Percentiles rank a stretch among this genome's conserved stretches.
Conservation (phyloP, 2,113 vertebrate species). For the Lampris megalopsis region DNA sequence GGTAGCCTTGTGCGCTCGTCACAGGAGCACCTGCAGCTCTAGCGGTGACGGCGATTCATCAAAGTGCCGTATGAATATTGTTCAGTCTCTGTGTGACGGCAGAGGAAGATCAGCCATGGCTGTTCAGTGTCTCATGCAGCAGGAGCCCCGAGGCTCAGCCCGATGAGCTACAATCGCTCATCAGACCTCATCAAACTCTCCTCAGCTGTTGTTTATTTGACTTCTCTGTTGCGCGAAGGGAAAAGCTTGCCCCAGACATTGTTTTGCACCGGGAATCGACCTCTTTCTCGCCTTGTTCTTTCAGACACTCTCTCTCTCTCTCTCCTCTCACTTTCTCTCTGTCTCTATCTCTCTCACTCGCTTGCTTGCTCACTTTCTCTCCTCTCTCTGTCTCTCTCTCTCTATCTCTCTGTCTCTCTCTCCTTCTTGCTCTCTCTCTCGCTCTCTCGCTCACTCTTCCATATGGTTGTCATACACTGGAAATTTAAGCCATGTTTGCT, state of each 20-base stretch:
- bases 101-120: constrained; percentile 36
- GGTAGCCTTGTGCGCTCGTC: too few relatives aligned
- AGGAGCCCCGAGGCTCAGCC: constrained; percentile 22
- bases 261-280: constrained; percentile 54
- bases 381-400: constrained; percentile 30
- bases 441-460: constrained; percentile 32
- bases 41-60: constrained; percentile 26
- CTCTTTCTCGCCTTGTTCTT: neutral
- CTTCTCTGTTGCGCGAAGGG: constrained; percentile 48
- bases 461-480: constrained; percentile 74
- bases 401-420: neutral
- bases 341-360: neutral
- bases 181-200: constrained; percentile 43
- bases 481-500: constrained; percentile 72
- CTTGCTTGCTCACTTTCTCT: constrained; percentile 12
- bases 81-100: constrained; percentile 51
- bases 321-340: constrained; percentile 33
- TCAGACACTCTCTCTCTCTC: neutral
- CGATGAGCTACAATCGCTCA: constrained; percentile 51
- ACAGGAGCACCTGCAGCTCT: constrained; percentile 16
- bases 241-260: constrained; percentile 47
- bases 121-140: constrained; percentile 38
- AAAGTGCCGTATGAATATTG: constrained; percentile 39
- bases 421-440: constrained; percentile 27
- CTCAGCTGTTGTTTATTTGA: constrained; percentile 71